Conservation (phyloP, 2,113 vertebrate genomes). For the Tamias sibiricus region DNA sequence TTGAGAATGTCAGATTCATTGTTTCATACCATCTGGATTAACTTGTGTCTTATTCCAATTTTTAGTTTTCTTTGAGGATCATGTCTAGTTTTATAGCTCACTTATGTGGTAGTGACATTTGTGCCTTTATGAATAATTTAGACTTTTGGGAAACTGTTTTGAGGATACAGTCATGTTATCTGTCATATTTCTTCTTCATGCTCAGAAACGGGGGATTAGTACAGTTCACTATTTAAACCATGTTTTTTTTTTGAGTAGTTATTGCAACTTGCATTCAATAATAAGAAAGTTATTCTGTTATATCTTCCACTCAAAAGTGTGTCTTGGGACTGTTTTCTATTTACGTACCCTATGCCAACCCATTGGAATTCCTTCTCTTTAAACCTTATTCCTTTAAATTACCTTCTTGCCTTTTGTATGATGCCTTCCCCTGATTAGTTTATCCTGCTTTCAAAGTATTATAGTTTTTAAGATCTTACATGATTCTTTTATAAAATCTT, state of each 20-base stretch:
- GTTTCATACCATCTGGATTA: background rate
- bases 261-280: background rate
- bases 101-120: background rate
- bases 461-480: background rate
- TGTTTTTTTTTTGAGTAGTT: conserved; percentile 29
- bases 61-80: background rate
- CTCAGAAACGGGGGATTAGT: background rate
- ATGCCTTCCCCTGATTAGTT: background rate
- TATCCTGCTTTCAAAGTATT: background rate
- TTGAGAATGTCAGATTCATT: background rate
- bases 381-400: background rate
- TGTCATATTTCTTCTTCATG: background rate
- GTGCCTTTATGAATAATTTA: background rate
- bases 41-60: background rate
- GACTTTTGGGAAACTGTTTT: background rate
- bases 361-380: conserved; percentile 10
- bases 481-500: background rate
- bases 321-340: background rate
- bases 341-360: background rate
- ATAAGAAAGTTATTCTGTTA: background rate
- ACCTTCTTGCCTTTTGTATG: background rate
- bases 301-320: background rate
- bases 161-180: background rate
- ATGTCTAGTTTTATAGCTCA: background rate
- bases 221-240: background rate